Evolutionary conservation across 2,888 invertebrate species (phyloP).

Genomic region (Agriopis leucophaearia): DNA sequence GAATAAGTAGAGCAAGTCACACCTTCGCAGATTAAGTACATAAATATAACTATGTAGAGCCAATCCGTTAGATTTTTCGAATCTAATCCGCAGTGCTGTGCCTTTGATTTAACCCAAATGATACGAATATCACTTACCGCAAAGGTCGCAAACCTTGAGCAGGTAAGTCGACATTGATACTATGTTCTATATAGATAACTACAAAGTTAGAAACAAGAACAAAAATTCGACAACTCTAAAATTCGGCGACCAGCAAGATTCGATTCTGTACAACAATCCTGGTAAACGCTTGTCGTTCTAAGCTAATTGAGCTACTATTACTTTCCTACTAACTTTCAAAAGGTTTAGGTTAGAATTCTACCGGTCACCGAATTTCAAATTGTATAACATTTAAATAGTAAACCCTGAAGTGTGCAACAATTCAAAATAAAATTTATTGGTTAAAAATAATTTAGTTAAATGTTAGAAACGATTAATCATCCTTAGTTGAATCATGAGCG

Average conservation of each 20-base stretch:
- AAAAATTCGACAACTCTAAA: too few relatives aligned
- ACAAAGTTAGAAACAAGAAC: too few relatives aligned
- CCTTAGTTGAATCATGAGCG: background rate
- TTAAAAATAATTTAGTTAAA: background rate
- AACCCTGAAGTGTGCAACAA: too few relatives aligned
- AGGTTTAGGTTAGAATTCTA: too few relatives aligned
- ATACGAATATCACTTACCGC: background rate
- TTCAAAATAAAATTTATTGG: too few relatives aligned
- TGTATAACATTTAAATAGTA: too few relatives aligned
- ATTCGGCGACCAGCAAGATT: too few relatives aligned
- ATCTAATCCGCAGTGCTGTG: background rate
- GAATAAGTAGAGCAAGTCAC: conserved; percentile 9
- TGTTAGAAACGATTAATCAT: conserved; percentile 5
- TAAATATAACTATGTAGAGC: background rate
- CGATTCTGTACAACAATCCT: too few relatives aligned
- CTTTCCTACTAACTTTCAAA: too few relatives aligned
- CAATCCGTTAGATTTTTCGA: background rate
- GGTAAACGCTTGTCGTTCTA: too few relatives aligned
- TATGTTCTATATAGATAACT: conserved; percentile 18
- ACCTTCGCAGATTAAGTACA: background rate
- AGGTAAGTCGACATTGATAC: background rate
- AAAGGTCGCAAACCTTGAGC: background rate
- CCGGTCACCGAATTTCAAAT: too few relatives aligned
- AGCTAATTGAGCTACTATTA: background rate
- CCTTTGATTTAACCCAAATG: conserved; percentile 19